These are phyloP conservation scores for Lottia scabra DNA, from an alignment of 2,888 invertebrate genomes.

Conservation along the genomic window DNA sequence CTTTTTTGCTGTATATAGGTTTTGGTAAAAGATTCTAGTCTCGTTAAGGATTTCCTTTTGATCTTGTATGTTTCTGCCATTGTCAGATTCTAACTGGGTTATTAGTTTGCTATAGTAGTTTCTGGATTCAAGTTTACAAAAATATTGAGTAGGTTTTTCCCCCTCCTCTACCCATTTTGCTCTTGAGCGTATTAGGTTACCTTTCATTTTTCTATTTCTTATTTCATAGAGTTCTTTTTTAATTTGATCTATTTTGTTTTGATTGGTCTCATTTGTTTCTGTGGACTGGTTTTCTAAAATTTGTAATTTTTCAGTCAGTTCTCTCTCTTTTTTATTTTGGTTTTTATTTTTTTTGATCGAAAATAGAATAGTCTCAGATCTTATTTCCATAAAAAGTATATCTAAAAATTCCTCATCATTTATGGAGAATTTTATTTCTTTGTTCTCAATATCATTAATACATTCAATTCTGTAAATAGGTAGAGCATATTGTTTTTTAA, in stretches of 20 bases:
- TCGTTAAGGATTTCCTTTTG: too few relatives aligned
- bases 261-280: neutral
- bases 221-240: neutral
- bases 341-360: conserved; percentile 4
- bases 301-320: neutral
- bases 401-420: conserved; percentile 20
- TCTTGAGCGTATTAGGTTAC: neutral
- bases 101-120: conserved; percentile 13
- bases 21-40: too few relatives aligned
- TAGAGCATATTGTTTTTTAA: conserved; percentile 6
- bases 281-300: too few relatives aligned
- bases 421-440: conserved; percentile 14
- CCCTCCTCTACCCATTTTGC: conserved; percentile 16
- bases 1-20: too few relatives aligned
- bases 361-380: conserved; percentile 5
- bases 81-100: neutral
- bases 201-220: conserved; percentile 15
- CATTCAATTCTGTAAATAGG: conserved; percentile 9
- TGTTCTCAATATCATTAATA: conserved; percentile 5
- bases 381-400: conserved; percentile 1
- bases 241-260: neutral
- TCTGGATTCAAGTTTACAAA: conserved; percentile 17
- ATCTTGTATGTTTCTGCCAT: too few relatives aligned
- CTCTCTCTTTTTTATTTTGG: neutral
- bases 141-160: conserved; percentile 21